Base-by-base conservation (phyloP, 2,113 vertebrate species). In the Strix uralensis region DNA sequence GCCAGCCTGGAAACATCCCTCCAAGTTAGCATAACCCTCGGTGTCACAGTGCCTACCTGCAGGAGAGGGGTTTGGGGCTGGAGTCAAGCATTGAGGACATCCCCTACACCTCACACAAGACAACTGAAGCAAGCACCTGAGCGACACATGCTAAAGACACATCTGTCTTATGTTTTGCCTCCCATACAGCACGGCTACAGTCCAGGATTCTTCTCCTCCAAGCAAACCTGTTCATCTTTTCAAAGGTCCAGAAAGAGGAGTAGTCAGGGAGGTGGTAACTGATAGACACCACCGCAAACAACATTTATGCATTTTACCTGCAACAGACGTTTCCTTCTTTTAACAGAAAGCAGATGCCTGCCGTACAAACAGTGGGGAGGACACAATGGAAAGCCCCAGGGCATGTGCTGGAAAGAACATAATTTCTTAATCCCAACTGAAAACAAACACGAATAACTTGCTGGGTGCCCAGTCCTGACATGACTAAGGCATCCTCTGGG, bases 111-210 rank as follows among this genome's bases (percentile, higher is more conserved):
- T 20, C 15, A 2, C 30, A 4, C 15, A 14, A 40, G 36, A 36
- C 0, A 2, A 55, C 54, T 5, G 42, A 18, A 46, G 44, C 16
- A 61, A 77, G 52, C 2, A 2, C 19, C 38, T 0, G 0, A 49
- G 63, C 5, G 26, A 10, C 1, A 1, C 0, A 0, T 18, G 70
- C 73, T 57, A 5, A 25, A 42, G 46, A 21, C 0, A 0, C 0
- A 20, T 52, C 57, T 2, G 5, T 18, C 32, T 70, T 9, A 13
- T 3, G 21, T 11, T 75, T 21, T 58, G 58, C 27, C 57, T 62
- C 62, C 72, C 47, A 5, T 46, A 23, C 23, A 15, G 15, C 19
- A 8, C 0, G 15, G 61, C 38, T 42, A 16, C 30, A 22, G 26
- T 3, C 19, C 69, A 63, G 38, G 27, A n/a, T 7, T 46, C 47